A percentile compares a stretch with the other conserved stretches of the same genome.
Evolutionary conservation across 1,140 invertebrate genomes (phyloP).

Genomic region (Drosophila azteca): DNA sequence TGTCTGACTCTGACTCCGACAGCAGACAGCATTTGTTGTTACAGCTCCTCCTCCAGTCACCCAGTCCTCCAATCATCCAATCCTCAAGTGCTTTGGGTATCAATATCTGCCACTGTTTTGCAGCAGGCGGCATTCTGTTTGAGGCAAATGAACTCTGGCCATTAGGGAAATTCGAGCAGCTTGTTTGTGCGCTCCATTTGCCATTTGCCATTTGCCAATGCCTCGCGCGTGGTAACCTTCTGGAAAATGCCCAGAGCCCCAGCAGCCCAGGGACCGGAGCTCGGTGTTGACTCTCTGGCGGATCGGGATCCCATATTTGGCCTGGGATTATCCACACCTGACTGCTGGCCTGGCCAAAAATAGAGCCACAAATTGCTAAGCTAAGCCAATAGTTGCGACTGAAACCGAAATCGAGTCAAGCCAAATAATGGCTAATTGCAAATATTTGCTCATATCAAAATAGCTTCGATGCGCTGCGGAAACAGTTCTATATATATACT

Average conservation of each 20-base stretch:
- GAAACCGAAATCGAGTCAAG: slow-evolving; percentile 28
- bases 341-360: slow-evolving; percentile 5
- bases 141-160: slow-evolving; percentile 76
- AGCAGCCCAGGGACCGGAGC: slow-evolving; percentile 4
- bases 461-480: slow-evolving; percentile 72
- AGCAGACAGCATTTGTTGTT: too few relatives aligned
- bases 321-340: slow-evolving; percentile 52
- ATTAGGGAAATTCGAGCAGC: slow-evolving; percentile 76
- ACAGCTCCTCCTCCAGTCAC: too few relatives aligned
- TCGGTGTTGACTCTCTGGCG: slow-evolving; percentile 42
- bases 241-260: slow-evolving; percentile 69
- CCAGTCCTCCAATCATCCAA: not conserved
- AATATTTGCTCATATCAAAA: slow-evolving; percentile 79
- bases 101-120: slow-evolving; percentile 60
- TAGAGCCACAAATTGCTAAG: slow-evolving; percentile 36
- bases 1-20: slow-evolving; percentile 33
- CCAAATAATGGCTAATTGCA: slow-evolving; percentile 62
- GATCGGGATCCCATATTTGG: slow-evolving; percentile 39
- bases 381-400: slow-evolving; percentile 19
- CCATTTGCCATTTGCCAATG: slow-evolving; percentile 4
- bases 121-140: not conserved
- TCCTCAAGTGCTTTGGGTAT: slow-evolving; percentile 22
- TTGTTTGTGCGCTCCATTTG: slow-evolving; percentile 47
- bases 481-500: slow-evolving; percentile 37
- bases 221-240: slow-evolving; percentile 52